Evolutionary conservation across 2,888 invertebrate genomes (phyloP).

Genomic region (Crioceris asparagi): DNA sequence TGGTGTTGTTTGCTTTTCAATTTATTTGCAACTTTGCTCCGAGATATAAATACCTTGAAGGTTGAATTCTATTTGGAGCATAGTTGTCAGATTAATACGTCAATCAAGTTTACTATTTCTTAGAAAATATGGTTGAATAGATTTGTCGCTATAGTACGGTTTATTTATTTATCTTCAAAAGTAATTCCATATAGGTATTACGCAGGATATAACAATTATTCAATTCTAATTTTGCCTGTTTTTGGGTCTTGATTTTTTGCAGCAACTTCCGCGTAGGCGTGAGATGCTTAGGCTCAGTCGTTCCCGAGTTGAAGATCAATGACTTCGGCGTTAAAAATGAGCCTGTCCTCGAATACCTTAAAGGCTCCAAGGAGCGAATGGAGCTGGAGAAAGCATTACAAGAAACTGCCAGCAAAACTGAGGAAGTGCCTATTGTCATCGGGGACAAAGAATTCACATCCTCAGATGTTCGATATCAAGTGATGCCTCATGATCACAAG

Average conservation of each 20-base stretch:
- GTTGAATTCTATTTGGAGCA: too few relatives aligned
- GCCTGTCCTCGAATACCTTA: conserved; percentile 68
- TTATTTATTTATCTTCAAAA: too few relatives aligned
- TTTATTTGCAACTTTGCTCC: too few relatives aligned
- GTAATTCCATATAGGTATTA: too few relatives aligned
- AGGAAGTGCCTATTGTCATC: conserved; percentile 93
- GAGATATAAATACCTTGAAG: too few relatives aligned
- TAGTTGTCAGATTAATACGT: too few relatives aligned
- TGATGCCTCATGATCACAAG: conserved; percentile 83
- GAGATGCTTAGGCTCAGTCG: conserved; percentile 51
- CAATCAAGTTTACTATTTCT: too few relatives aligned
- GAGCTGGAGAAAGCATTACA: conserved; percentile 61
- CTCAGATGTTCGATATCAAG: conserved; percentile 66
- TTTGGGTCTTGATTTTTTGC: not conserved
- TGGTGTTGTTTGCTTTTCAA: too few relatives aligned
- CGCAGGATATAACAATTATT: too few relatives aligned
- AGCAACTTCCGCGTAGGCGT: conserved; percentile 23
- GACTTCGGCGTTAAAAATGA: conserved; percentile 69
- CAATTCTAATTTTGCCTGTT: too few relatives aligned
- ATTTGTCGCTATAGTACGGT: too few relatives aligned
- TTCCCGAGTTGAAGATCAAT: conserved; percentile 51
- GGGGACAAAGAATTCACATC: conserved; percentile 80
- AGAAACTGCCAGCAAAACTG: conserved; percentile 50
- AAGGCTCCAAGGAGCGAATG: conserved; percentile 70
- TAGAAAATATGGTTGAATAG: too few relatives aligned